Base-by-base conservation (phyloP, 2,888 invertebrate species). In the Cyrtodaria siliqua region DNA sequence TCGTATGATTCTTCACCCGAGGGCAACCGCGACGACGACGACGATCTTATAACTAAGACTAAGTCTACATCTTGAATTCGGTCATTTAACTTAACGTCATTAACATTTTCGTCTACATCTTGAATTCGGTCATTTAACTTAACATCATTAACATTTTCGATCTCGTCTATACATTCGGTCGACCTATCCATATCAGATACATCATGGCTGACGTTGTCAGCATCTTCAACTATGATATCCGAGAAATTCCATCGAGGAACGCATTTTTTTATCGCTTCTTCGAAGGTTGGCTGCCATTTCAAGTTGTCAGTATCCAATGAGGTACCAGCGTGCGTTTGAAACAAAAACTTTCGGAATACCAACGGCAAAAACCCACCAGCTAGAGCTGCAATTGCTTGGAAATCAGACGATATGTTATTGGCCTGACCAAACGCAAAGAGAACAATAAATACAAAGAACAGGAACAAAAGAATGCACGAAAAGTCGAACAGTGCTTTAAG, bases 361-460 rank as follows among this genome's bases (percentile, higher is more conserved):
- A 74, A 50, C 16, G 79, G 79, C n/a, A 79, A 27, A 44, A 79
- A 79, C 3, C 79, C 74, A 33, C 74, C 67, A 14, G 61, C 79
- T 9, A 79, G 53, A 12, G 74, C 60, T 2, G 79, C 79, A 3
- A 79, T 29, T 0, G 79, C 50, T 62, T 79, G 79, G 4, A 56
- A 63, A 12, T 61, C 67, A 2, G 66, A 67, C 0, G 79, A 74
- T 8, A 67, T 66, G 53, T 79, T 62, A 24, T 67, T 63, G 0
- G 74, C 74, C 29, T 74, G 67, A 14, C 79, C 79, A 47, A 79
- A 79, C 14, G 73, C 79, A 24, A 79, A 62, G 29, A 79, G 57
- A 4, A 79, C 70, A 18, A 79, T 47, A 29, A 75, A 68, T 2
- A 75, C 74, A 60, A 79, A 79, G 29, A 63, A 42, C 16, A 79